Evolutionary conservation across 2,113 vertebrate genomes (phyloP).

Genomic region (Rhynchomys soricoides): DNA sequence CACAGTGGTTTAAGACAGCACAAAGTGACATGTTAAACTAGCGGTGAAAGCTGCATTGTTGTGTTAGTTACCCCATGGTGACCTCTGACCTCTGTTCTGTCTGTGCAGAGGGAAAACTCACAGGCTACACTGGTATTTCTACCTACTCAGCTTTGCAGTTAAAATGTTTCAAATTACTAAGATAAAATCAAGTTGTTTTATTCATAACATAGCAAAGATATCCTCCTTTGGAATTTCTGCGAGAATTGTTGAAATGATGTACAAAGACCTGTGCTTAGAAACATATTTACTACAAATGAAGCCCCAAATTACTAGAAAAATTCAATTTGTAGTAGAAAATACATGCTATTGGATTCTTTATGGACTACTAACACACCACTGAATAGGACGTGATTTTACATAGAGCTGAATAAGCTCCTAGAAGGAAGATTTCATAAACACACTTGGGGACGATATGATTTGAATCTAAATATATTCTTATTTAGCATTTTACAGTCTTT

Average conservation of each 20-base stretch:
- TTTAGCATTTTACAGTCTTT: slow-evolving; percentile 70
- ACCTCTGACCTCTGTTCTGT: not conserved
- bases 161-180: slow-evolving; percentile 56
- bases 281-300: slow-evolving; percentile 62
- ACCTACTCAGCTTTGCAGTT: not conserved
- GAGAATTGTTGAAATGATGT: slow-evolving; percentile 44
- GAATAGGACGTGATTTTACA: slow-evolving; percentile 59
- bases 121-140: not conserved
- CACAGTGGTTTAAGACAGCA: not conserved
- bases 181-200: slow-evolving; percentile 63
- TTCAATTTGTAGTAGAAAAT: slow-evolving; percentile 73
- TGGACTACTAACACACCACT: slow-evolving; percentile 45
- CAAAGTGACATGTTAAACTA: not conserved
- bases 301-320: slow-evolving; percentile 73
- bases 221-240: slow-evolving; percentile 50
- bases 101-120: not conserved
- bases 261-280: slow-evolving; percentile 48
- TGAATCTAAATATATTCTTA: slow-evolving; percentile 69
- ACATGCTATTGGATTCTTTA: slow-evolving; percentile 52
- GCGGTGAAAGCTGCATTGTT: not conserved
- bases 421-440: slow-evolving; percentile 69
- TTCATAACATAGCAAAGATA: slow-evolving; percentile 36
- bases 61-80: not conserved
- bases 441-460: slow-evolving; percentile 64
- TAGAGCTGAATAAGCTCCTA: slow-evolving; percentile 31